Evolutionary conservation across 2,888 invertebrate genomes (phyloP).

Genomic region (Lordiphosa andalusiaca): DNA sequence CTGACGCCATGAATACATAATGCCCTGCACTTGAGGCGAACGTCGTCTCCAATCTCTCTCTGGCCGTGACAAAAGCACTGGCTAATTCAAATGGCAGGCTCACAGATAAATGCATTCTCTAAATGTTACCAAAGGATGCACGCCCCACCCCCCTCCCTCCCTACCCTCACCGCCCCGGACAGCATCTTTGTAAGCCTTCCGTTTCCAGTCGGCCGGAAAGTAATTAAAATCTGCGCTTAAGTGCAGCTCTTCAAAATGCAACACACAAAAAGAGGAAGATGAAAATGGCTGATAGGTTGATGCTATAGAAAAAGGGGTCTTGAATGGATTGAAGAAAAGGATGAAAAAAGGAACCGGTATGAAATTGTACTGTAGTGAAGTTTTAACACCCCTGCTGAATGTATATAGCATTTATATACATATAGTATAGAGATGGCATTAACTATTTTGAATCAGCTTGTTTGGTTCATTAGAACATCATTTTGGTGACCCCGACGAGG

Average conservation of each 20-base stretch:
- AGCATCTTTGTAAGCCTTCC: constrained; percentile 50
- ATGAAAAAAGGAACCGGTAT: too few relatives aligned
- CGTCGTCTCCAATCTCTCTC: constrained; percentile 19
- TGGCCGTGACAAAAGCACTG: constrained; percentile 50
- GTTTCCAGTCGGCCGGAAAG: constrained; percentile 71
- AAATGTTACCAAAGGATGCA: constrained; percentile 55
- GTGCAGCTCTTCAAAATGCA: constrained; percentile 60
- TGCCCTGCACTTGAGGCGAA: constrained; percentile 67
- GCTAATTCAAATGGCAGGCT: constrained; percentile 61
- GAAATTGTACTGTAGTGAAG: too few relatives aligned
- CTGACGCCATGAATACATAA: constrained; percentile 64
- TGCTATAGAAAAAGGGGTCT: constrained; percentile 4
- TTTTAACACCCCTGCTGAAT: too few relatives aligned
- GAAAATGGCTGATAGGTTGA: constrained; percentile 3
- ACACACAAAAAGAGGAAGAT: constrained; percentile 9
- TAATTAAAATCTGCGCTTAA: constrained; percentile 72
- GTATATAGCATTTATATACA: too few relatives aligned
- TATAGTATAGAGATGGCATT: too few relatives aligned
- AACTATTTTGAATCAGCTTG: too few relatives aligned
- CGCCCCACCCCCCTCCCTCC: too few relatives aligned
- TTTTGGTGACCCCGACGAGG: too few relatives aligned
- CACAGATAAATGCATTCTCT: constrained; percentile 66
- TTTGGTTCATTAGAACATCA: too few relatives aligned
- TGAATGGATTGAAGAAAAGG: not conserved
- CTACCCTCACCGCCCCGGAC: not conserved